Conservation (phyloP, 2,797 vertebrate genomes). For the Scleropages formosus region DNA sequence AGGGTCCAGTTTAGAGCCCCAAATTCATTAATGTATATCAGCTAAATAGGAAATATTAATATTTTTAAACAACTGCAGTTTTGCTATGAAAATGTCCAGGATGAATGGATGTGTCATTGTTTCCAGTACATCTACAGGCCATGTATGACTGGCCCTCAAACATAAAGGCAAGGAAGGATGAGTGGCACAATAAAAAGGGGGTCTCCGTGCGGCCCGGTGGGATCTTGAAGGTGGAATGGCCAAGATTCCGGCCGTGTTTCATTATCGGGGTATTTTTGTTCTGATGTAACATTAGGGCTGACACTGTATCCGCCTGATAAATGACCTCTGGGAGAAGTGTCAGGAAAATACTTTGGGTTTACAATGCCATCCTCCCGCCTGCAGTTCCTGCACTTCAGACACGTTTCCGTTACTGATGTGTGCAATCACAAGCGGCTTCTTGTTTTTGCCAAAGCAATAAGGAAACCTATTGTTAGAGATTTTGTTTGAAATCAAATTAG, state of each 20-base stretch:
- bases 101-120: neutral
- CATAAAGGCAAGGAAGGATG: neutral
- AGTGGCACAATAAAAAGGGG: constrained; percentile 54
- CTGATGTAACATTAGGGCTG: constrained; percentile 30
- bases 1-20: no score
- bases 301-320: constrained; percentile 47
- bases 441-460: constrained; percentile 63
- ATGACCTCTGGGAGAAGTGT: constrained; percentile 48
- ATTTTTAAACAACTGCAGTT: neutral
- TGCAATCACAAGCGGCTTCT: constrained; percentile 52
- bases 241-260: constrained; percentile 36
- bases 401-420: constrained; percentile 57
- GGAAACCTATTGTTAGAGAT: constrained; percentile 65
- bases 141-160: neutral
- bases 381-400: constrained; percentile 53
- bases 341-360: constrained; percentile 44
- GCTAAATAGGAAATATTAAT: neutral
- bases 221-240: neutral
- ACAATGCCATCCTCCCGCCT: constrained; percentile 42
- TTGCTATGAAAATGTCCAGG: neutral
- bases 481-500: constrained; percentile 36
- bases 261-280: constrained; percentile 44
- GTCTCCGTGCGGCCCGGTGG: neutral
- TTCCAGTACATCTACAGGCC: no score
- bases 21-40: no score